phyloP scores from a whole-genome alignment of 2,888 invertebrate species.

The Laothoe populi region DNA sequence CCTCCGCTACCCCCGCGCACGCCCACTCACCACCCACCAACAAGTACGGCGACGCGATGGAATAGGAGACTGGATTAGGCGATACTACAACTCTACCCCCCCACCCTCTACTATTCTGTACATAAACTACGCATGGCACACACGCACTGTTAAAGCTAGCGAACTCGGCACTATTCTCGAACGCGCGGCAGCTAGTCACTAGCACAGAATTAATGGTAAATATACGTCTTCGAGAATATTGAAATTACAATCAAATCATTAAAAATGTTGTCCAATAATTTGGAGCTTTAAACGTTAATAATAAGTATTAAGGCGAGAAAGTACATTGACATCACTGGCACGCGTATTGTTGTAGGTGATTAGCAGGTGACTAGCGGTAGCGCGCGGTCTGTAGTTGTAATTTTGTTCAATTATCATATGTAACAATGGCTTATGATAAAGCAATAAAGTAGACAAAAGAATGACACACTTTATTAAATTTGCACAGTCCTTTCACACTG shows the following conservation, averaged over 20 bases:
- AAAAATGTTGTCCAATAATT: too few relatives aligned
- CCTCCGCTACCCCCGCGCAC: conserved; percentile 40
- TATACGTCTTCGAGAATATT: too few relatives aligned
- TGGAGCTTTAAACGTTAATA: too few relatives aligned
- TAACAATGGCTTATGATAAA: neutral
- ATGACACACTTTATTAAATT: neutral
- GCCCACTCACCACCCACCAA: conserved; percentile 53
- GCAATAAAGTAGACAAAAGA: conserved; percentile 10
- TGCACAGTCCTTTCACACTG: too few relatives aligned
- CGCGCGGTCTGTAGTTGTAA: neutral
- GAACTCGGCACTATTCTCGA: too few relatives aligned
- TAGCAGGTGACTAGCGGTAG: too few relatives aligned
- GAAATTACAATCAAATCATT: too few relatives aligned
- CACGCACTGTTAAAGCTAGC: too few relatives aligned
- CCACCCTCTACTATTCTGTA: neutral
- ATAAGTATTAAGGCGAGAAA: too few relatives aligned
- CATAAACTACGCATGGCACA: too few relatives aligned
- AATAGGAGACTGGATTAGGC: conserved; percentile 43
- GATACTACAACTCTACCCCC: neutral
- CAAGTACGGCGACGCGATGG: conserved; percentile 71
- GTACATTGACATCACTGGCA: too few relatives aligned
- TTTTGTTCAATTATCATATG: conserved; percentile 10
- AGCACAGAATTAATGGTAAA: neutral
- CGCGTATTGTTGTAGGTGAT: too few relatives aligned
- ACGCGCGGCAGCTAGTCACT: neutral